Conservation (phyloP, 2,888 invertebrate species). For the Ashinkailepas kermadecensis region DNA sequence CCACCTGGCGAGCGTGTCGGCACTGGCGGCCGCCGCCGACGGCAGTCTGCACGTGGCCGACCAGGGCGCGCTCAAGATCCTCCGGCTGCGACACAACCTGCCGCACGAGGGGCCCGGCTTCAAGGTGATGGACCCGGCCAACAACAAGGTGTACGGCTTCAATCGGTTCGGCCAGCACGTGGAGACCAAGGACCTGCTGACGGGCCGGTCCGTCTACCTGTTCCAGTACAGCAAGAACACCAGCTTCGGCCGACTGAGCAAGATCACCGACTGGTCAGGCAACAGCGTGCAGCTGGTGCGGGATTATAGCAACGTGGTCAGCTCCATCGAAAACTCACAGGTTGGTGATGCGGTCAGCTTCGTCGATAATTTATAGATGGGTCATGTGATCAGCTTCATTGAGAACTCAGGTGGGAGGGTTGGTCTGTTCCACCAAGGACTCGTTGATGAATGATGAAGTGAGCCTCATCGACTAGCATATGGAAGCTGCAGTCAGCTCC, state of each 20-base stretch:
- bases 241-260: conserved; percentile 36
- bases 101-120: conserved; percentile 33
- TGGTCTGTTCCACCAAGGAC: too few species aligned
- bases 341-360: too few species aligned
- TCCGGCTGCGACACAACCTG: conserved; percentile 37
- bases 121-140: conserved; percentile 61
- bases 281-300: conserved; percentile 84
- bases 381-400: too few species aligned
- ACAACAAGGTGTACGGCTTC: conserved; percentile 87
- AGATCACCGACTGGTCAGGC: conserved; percentile 85
- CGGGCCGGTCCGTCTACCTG: conserved; percentile 88
- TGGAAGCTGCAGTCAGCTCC: too few species aligned
- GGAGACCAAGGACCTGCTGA: conserved; percentile 85
- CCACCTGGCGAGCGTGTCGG: conserved; percentile 45
- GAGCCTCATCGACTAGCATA: too few species aligned
- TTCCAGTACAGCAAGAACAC: conserved; percentile 96
- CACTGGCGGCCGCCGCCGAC: conserved; percentile 88
- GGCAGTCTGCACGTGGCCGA: conserved; percentile 96
- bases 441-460: too few species aligned
- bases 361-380: too few species aligned
- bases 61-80: conserved; percentile 51
- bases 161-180: conserved; percentile 94
- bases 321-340: conserved; percentile 44
- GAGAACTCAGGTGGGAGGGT: too few species aligned
- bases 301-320: conserved; percentile 83